Base-by-base conservation (phyloP, 1,140 invertebrate species). In the Chelonus insularis region DNA sequence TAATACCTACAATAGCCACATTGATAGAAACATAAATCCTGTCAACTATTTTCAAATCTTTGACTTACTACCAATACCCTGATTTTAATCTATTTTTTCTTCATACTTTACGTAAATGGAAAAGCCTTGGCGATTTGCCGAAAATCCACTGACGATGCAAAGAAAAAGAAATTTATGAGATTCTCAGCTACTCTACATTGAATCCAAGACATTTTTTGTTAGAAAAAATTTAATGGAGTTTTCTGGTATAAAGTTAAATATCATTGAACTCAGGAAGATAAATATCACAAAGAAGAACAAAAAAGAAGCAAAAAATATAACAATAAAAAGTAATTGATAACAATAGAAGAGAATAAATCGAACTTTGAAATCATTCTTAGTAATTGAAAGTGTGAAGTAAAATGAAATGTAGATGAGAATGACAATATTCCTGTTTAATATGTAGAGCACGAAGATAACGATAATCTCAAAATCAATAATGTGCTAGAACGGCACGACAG, bases 391-490 rank as follows among this genome's bases (percentile, higher is more conserved):
- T 39, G n/a, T 20, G 18, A 56, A 29, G 21, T 21, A 39, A 59
- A 25, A 47, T 29, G 32, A 34, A 57, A 32, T 45, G 37, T 20
- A 12, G 37, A 36, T n/a, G 52, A 36, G 41, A 25, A 16, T 57
- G 36, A 60, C 39, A 60, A 59, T 51, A 43, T 64, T 36, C 23
- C 23, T 60, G 63, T 64, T 64, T 60, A 73, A 67, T 45, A 69
- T 64, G 50, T 60, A 57, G 45, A 55, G 37, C 39, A 62, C 48
- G 36, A 14, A 50, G 48, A 37, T 18, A 61, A 65, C 57, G 70
- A 72, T 72, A 73, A 74, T 74, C 69, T 70, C 61, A 68, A 72
- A 72, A 77, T 77, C 75, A 71, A 75, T 75, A 72, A 71, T 71
- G 63, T 68, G 59, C 63, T 62, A 57, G 4, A 52, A 25, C 37